Evolutionary conservation across 2,113 vertebrate genomes (phyloP).

Genomic region (Daboia siamensis): DNA sequence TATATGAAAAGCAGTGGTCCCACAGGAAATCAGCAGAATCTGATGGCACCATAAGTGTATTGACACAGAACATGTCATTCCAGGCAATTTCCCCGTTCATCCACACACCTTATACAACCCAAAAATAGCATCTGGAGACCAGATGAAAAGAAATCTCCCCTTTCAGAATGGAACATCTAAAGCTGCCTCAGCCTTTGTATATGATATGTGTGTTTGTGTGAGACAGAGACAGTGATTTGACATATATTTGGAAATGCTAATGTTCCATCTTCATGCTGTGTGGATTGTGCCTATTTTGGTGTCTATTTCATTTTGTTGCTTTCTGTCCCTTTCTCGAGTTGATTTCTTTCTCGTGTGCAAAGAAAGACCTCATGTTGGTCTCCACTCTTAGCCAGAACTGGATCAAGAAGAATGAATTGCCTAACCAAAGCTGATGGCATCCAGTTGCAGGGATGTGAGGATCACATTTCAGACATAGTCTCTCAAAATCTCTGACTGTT

Average conservation of each 20-base stretch:
- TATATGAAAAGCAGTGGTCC: too few relatives aligned
- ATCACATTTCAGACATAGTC: neutral
- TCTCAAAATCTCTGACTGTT: neutral
- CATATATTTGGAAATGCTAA: neutral
- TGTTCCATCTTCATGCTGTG: neutral
- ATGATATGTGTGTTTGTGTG: neutral
- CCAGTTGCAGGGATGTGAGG: neutral
- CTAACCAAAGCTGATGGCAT: neutral
- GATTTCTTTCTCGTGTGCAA: neutral
- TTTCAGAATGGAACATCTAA: neutral
- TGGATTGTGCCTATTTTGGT: neutral
- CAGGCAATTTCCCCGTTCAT: too few relatives aligned
- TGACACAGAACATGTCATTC: too few relatives aligned
- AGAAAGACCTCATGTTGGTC: neutral
- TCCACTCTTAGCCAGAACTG: neutral
- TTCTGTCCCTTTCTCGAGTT: neutral
- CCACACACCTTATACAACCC: too few relatives aligned
- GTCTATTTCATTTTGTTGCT: neutral
- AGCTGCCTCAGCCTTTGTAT: neutral
- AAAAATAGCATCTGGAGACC: neutral
- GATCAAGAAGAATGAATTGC: neutral
- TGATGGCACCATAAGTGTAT: too few relatives aligned
- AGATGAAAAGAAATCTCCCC: neutral
- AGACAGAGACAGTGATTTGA: neutral
- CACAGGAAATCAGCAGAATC: too few relatives aligned